Evolutionary conservation across 2,797 vertebrate genomes (phyloP), one percentile per base, ranked within the genome.

Genomic region (Pterois miles): DNA sequence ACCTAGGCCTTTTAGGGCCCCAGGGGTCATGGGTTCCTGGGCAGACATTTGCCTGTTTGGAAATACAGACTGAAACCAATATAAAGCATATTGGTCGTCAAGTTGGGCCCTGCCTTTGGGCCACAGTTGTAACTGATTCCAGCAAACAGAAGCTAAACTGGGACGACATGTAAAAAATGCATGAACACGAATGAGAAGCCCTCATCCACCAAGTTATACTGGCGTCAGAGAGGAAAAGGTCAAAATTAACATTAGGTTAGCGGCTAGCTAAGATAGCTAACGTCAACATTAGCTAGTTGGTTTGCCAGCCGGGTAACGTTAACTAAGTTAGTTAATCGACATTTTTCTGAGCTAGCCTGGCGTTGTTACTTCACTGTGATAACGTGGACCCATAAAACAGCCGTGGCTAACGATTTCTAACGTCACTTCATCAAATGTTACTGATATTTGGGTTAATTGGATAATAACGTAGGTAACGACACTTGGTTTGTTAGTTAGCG

Each of bases 401-500:
- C 4, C 13, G 18, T 0, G 5, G 16, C 7, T 23, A 10, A 11
- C 9, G 20, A 22, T 20, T 1, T 10, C 3, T 22, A 46, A 20
- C 20, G 43, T 46, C 20, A 18, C 4, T 36, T 50, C 13, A 11
- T 20, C 1, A 12, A 46, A 59, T 3, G 8, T 27, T 3, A 8
- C 14, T 20, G 27, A 11, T 22, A 50, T 6, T 59, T 23, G 4
- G 0, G 2, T 7, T 2, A 31, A 40, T 10, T 20, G 3, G 2
- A 27, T 7, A 3, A 14, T 4, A 50, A 36, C 25, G 53, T 14
- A 16, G 11, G 6, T 5, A 7, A 27, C 6, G 36, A 33, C 43
- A 56, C 6, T n/a, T 20, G 14, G 20, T 10, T 67, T 22, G 23
- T 60, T 27, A 48, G 70, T 65, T 89, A 89, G 74, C 84, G 10